phyloP scores from a whole-genome alignment of 2,113 vertebrate genomes.

The Microtus pennsylvanicus region DNA sequence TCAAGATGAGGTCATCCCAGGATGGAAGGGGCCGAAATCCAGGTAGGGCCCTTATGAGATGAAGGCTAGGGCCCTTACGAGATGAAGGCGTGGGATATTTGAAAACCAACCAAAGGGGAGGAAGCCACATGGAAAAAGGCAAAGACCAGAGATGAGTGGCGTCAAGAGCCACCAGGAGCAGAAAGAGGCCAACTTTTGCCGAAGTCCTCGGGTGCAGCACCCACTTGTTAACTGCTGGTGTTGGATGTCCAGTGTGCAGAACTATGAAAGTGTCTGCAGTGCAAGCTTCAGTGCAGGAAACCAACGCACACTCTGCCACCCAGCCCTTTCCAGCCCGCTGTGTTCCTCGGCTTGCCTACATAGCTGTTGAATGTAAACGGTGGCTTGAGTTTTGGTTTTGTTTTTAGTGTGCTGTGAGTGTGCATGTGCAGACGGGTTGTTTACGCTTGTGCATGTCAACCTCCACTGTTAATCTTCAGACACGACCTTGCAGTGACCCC shows the following conservation, averaged over 20 bases:
- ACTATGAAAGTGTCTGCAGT: too few species aligned
- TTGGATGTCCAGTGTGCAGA: neutral
- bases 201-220: too few species aligned
- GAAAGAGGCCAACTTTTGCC: neutral
- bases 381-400: too few species aligned
- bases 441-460: neutral
- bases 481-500: neutral
- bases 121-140: neutral
- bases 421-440: too few species aligned
- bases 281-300: neutral
- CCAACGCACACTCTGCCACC: too few species aligned
- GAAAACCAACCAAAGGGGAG: neutral
- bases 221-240: neutral
- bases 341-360: neutral
- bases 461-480: neutral
- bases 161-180: neutral
- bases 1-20: conserved; percentile 2
- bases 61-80: neutral
- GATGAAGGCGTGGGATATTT: neutral
- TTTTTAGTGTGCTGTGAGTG: neutral
- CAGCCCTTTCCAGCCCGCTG: neutral
- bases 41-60: neutral
- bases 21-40: neutral
- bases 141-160: accelerated
- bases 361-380: neutral